Conservation (phyloP, 92 coral and sea anemone species). For the Bergia sp. region DNA sequence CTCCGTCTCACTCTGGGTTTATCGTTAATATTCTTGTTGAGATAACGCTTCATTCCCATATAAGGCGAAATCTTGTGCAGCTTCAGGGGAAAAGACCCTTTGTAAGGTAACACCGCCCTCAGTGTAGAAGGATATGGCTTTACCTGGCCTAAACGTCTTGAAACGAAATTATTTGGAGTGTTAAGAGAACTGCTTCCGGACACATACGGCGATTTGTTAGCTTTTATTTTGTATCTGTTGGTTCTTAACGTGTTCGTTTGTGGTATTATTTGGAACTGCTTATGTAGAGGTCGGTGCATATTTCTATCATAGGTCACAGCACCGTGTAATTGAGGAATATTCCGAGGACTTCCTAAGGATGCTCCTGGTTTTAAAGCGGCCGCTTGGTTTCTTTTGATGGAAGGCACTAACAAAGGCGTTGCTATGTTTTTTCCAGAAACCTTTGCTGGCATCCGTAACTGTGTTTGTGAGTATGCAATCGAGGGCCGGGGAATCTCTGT, state of each 20-base stretch:
- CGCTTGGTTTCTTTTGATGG: not conserved
- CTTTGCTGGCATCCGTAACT: not conserved
- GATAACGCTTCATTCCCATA: slow-evolving; percentile 52
- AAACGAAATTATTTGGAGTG: not conserved
- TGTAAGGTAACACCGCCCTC: slow-evolving; percentile 47
- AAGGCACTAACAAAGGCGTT: not conserved
- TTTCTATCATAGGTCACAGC: not conserved
- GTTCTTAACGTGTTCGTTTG: not conserved
- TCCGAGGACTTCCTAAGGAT: not conserved
- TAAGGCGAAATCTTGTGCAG: slow-evolving; percentile 66
- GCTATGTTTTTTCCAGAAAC: not conserved
- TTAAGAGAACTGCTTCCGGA: not conserved
- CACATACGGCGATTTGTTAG: not conserved
- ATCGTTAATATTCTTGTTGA: slow-evolving; percentile 35
- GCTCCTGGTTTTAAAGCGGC: not conserved
- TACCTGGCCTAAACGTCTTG: not conserved
- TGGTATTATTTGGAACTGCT: not conserved
- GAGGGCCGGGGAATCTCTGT: slow-evolving; percentile 23
- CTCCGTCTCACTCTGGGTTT: slow-evolving; percentile 61
- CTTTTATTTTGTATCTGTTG: not conserved
- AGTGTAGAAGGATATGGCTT: not conserved
- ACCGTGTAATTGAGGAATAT: not conserved
- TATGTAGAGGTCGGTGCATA: not conserved
- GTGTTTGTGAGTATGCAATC: not conserved
- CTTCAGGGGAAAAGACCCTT: slow-evolving; percentile 62